Evolutionary conservation across 2,888 invertebrate genomes (phyloP), one percentile per base, ranked within the genome.

Genomic region (Chloroclystis v-ata): DNA sequence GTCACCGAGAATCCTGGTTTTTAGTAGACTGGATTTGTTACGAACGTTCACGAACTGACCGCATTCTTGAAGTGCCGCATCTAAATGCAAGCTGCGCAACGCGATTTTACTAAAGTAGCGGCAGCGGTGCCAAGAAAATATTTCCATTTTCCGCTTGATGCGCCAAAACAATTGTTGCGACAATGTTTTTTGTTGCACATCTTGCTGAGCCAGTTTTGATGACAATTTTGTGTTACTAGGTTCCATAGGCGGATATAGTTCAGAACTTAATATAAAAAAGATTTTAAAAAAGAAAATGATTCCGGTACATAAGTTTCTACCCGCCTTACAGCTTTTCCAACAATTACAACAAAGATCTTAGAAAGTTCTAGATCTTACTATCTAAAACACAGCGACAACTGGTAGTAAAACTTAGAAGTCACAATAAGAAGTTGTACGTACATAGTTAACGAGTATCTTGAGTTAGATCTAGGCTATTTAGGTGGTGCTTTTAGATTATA

Each of bases 111-210:
- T 48, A 46, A 54, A 53, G 53, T 45, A 47, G 50, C 57, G 59
- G 63, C 67, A 69, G n/a, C n/a, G 64, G 66, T 59, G 64, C 63
- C 61, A 59, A 67, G 72, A 75, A 74, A 75, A 62, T 65, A 51
- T 62, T 67, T 57, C 57, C 63, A 76, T 76, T 73, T 75, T 58
- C 52, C 52, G 52, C 55, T 49, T 53, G 55, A 55, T 40, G 46
- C 45, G 47, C 50, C 49, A 49, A 55, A 57, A 55, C 42, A 47
- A 47, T 47, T 37, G 43, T 57, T 57, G 51, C 53, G 29, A 35
- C 49, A 57, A 41, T 25, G 49, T 20, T 20, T 42, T 46, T 33
- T 37, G 43, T 40, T 40, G 49, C 44, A 44, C 29, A 16, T 33
- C 44, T 42, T 38, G 43, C 49, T 29, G 47, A 52, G 50, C 54